Evolutionary conservation across 1,140 invertebrate species (phyloP).

Genomic region (Scaptomyza graminum): DNA sequence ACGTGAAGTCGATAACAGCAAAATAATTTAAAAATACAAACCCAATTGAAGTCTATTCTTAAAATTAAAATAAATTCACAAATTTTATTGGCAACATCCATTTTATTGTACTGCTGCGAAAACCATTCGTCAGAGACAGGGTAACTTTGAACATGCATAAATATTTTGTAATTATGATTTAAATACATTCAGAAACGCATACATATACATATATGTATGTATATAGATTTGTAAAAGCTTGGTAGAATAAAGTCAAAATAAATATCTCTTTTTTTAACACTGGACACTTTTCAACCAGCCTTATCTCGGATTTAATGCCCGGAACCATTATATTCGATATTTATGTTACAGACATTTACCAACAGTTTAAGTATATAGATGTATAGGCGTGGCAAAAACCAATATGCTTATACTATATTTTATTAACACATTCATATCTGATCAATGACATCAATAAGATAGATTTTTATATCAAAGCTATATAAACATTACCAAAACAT

Average conservation of each 20-base stretch:
- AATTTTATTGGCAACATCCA: slow-evolving; percentile 28
- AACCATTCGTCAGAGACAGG: slow-evolving; percentile 10
- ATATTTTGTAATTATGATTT: not conserved
- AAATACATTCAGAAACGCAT: slow-evolving; percentile 18
- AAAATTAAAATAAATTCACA: not conserved
- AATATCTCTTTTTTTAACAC: slow-evolving; percentile 30
- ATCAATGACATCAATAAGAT: slow-evolving; percentile 2
- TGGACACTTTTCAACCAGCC: slow-evolving; percentile 51
- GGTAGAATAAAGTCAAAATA: slow-evolving; percentile 22
- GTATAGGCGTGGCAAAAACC: slow-evolving; percentile 18
- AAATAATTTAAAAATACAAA: too few relatives aligned
- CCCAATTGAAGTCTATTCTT: too few relatives aligned
- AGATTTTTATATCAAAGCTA: not conserved
- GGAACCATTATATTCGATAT: slow-evolving; percentile 9
- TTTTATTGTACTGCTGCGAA: slow-evolving; percentile 22
- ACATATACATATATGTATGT: not conserved
- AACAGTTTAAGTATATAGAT: slow-evolving; percentile 13
- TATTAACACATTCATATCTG: slow-evolving; percentile 12
- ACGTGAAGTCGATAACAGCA: too few relatives aligned
- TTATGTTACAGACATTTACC: slow-evolving; percentile 29
- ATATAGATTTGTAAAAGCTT: slow-evolving; percentile 9
- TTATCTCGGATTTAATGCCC: slow-evolving; percentile 6
- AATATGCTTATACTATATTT: slow-evolving; percentile 8
- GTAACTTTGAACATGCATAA: slow-evolving; percentile 15
- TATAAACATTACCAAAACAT: not conserved